Evolutionary conservation across 2,113 vertebrate genomes (phyloP).

Genomic region (Abramis brama): DNA sequence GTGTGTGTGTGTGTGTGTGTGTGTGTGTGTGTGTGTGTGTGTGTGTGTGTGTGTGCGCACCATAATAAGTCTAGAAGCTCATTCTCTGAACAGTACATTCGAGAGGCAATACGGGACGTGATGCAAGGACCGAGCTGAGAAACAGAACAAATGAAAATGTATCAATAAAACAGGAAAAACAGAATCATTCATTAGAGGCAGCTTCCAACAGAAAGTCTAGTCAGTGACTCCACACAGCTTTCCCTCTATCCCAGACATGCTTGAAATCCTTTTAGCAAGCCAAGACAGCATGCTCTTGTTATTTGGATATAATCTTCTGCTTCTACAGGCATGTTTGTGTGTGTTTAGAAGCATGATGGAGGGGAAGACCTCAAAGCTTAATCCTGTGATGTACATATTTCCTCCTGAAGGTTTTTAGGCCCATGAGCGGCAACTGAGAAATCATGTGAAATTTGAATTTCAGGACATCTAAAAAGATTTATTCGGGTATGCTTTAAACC

Average conservation of each 20-base stretch:
- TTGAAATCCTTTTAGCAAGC: slow-evolving; percentile 64
- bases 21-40: slow-evolving; percentile 68
- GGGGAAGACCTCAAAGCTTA: slow-evolving; percentile 47
- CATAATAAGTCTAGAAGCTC: slow-evolving; percentile 8
- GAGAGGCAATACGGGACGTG: background rate
- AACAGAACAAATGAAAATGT: background rate
- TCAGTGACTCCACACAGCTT: slow-evolving; percentile 26
- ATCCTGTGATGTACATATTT: slow-evolving; percentile 61
- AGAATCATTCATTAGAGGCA: background rate
- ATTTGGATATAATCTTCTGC: slow-evolving; percentile 53
- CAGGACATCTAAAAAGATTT: slow-evolving; percentile 47
- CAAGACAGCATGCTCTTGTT: slow-evolving; percentile 51
- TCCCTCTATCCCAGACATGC: slow-evolving; percentile 52
- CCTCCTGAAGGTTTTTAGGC: slow-evolving; percentile 45
- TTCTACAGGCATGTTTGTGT: slow-evolving; percentile 32
- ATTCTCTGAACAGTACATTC: background rate
- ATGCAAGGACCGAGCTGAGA: background rate
- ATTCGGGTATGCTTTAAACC: slow-evolving; percentile 39
- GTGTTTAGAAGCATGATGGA: slow-evolving; percentile 33
- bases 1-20: slow-evolving; percentile 63
- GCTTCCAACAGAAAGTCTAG: background rate
- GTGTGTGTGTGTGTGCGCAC: slow-evolving; percentile 60
- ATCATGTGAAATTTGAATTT: slow-evolving; percentile 58
- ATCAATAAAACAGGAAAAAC: slow-evolving; percentile 17
- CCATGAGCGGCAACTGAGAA: slow-evolving; percentile 42